Base-by-base conservation (phyloP, 2,797 vertebrate genomes). In the Pelodytes ibericus region DNA sequence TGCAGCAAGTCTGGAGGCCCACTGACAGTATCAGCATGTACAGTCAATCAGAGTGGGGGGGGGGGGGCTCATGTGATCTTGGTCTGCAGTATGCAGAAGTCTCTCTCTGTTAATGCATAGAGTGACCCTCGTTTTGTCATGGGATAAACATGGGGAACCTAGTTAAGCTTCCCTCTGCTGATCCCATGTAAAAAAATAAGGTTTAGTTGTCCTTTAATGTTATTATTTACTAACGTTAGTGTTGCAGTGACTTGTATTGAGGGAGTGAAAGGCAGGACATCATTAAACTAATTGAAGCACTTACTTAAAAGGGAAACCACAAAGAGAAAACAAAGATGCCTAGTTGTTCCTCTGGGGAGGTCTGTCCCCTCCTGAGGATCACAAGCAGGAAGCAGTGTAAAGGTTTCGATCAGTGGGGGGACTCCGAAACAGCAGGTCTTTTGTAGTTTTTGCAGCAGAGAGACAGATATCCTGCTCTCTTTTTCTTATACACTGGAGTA, bases 341-440 rank as follows among this genome's bases (percentile, higher is more conserved):
- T 15, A 57, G 29, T 57, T 26, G 47, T 25, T 22, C 49, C 26
- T 15, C 63, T 10, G n/a, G 59, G 30, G 47, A 16, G 24, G 25
- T 30, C 39, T 30, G 16, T 30, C 16, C 22, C 26, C 57, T 29
- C 24, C 65, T 36, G 65, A 29, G 27, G 29, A 10, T n/a, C 13
- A 62, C 41, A 16, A 47, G 47, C 31, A 65, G 49, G 49, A 25
- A 26, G 59, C 20, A 3, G n/a, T 24, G 33, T n/a, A 71, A 57
- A 64, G 49, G n/a, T 31, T 58, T 59, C 33, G 24, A 36, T 64
- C 75, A 77, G 75, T 24, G 25, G 75, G 74, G 59, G 26, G 68
- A 36, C 60, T 65, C 20, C 22, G n/a, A 30, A 15, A 30, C 27
- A 51, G 39, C 41, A 24, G n/a, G 47, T 41, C 60, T 57, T 62